phyloP scores from a whole-genome alignment of 2,888 invertebrate species.

The Antheraea assamensis region DNA sequence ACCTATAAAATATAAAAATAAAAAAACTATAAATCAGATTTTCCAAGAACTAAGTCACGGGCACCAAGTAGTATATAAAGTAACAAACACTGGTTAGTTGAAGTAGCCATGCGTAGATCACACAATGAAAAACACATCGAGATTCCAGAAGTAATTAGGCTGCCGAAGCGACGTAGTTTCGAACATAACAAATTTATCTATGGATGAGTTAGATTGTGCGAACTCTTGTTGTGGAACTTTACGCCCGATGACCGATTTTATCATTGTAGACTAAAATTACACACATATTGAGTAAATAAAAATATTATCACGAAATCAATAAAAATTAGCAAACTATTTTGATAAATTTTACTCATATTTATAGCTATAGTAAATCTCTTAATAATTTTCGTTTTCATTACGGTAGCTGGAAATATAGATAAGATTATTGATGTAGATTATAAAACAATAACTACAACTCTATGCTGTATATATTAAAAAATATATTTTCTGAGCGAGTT shows the following conservation, averaged over 20 bases:
- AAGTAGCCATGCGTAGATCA: background rate
- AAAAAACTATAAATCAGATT: no score
- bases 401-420: background rate
- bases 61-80: background rate
- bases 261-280: background rate
- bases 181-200: background rate
- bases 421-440: background rate
- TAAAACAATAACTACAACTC: background rate
- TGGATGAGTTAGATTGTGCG: background rate
- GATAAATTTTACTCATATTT: background rate
- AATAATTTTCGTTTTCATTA: background rate
- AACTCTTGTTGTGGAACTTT: background rate
- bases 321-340: background rate
- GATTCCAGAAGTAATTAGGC: background rate
- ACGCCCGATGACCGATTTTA: background rate
- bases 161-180: background rate
- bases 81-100: background rate
- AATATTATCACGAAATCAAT: background rate
- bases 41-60: no score
- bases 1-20: no score
- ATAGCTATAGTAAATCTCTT: background rate
- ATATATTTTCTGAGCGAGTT: background rate
- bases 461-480: no score
- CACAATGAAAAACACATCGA: background rate
- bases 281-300: background rate